phyloP scores from a whole-genome alignment of 1,140 invertebrate species.

The Acromyrmex echinatior region DNA sequence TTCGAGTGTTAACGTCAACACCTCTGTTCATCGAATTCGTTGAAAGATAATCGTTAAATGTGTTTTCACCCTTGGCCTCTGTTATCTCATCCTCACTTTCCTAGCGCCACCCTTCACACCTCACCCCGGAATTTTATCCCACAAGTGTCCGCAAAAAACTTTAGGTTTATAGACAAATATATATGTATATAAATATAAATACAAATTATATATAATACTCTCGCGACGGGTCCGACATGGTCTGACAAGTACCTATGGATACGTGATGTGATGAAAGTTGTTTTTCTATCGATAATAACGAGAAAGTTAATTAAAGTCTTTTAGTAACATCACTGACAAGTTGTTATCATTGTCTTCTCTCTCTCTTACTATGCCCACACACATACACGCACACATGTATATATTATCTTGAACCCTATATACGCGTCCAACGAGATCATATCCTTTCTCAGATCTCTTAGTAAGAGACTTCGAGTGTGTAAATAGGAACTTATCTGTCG shows the following conservation, averaged over 20 bases:
- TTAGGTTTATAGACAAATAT: slow-evolving; percentile 64
- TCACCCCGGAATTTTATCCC: not conserved
- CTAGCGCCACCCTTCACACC: not conserved
- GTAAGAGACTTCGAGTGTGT: not conserved
- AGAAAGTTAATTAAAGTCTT: slow-evolving; percentile 80
- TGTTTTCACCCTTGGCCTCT: slow-evolving; percentile 35
- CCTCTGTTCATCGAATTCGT: slow-evolving; percentile 55
- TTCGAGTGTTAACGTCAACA: slow-evolving; percentile 37
- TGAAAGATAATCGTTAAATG: slow-evolving; percentile 59
- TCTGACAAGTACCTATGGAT: slow-evolving; percentile 78
- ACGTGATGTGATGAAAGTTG: slow-evolving; percentile 83
- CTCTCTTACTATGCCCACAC: slow-evolving; percentile 24
- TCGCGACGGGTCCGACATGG: slow-evolving; percentile 72
- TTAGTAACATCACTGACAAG: slow-evolving; percentile 77
- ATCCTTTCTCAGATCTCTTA: slow-evolving; percentile 38
- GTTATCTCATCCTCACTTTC: slow-evolving; percentile 27
- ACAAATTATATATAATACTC: slow-evolving; percentile 55
- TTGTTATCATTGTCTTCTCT: slow-evolving; percentile 72
- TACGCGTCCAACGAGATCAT: slow-evolving; percentile 30
- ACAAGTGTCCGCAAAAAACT: slow-evolving; percentile 42
- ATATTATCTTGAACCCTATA: slow-evolving; percentile 22
- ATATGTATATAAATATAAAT: slow-evolving; percentile 65
- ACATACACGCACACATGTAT: slow-evolving; percentile 10
- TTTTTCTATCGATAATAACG: slow-evolving; percentile 78
- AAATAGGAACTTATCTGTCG: slow-evolving; percentile 46